Percentiles rank a stretch among this genome's conserved stretches.
These are phyloP conservation scores for Falco rusticolus DNA, from an alignment of 2,797 vertebrate species.

Conservation along the genomic window DNA sequence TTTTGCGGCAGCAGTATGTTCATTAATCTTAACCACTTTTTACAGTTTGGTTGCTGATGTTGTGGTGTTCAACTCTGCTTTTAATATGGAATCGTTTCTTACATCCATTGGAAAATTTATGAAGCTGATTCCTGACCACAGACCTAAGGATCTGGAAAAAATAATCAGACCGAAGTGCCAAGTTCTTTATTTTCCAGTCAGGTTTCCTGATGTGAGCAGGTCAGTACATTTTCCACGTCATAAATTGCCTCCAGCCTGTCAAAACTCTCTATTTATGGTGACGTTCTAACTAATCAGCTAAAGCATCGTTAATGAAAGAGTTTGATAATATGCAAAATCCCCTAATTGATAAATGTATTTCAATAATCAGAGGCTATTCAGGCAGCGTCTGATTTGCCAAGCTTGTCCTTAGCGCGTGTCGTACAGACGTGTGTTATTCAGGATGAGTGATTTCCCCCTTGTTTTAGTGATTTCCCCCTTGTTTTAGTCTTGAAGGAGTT, in stretches of 20 bases:
- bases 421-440: neutral
- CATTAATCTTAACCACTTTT: constrained; percentile 36
- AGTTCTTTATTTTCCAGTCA: constrained; percentile 91
- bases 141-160: constrained; percentile 86
- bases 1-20: neutral
- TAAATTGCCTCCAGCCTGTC: constrained; percentile 56
- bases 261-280: constrained; percentile 44
- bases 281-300: constrained; percentile 51
- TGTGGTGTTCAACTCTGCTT: constrained; percentile 92
- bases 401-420: neutral
- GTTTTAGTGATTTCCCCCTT: constrained; percentile 19
- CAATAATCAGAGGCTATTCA: constrained; percentile 20
- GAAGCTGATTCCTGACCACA: constrained; percentile 93
- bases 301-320: constrained; percentile 50
- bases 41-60: constrained; percentile 90
- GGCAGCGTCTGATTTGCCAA: neutral
- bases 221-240: constrained; percentile 76
- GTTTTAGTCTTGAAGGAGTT: neutral
- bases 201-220: constrained; percentile 89
- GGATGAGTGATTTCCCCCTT: constrained; percentile 8
- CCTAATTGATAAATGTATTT: constrained; percentile 38
- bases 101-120: constrained; percentile 87
- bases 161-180: constrained; percentile 90
- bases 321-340: constrained; percentile 33
- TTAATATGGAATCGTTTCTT: constrained; percentile 95